Conservation (phyloP, 2,113 vertebrate species). For the Nipponia nippon region DNA sequence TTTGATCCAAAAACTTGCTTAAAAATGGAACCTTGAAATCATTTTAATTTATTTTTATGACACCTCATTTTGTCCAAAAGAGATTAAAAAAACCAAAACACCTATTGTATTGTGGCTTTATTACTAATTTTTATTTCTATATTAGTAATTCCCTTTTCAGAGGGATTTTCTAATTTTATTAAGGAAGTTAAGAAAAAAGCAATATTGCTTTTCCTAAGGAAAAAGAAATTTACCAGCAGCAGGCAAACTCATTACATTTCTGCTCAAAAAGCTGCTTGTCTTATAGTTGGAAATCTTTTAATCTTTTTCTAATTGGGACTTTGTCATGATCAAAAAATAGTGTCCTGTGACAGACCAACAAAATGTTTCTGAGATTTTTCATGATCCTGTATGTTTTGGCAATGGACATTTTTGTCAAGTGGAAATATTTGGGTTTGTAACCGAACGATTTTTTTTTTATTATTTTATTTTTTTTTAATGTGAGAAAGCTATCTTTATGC, state of each 20-base stretch:
- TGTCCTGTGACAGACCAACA: neutral
- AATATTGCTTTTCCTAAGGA: neutral
- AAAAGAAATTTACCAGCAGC: neutral
- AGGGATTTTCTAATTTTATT: neutral
- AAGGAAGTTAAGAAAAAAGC: neutral
- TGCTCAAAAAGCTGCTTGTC: neutral
- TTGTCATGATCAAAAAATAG: neutral
- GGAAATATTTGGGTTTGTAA: neutral
- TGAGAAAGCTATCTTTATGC: neutral
- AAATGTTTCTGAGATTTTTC: neutral
- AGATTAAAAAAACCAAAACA: neutral
- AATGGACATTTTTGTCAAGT: neutral
- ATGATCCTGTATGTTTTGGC: neutral
- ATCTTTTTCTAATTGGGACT: neutral
- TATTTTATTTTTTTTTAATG: neutral
- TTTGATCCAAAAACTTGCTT: neutral
- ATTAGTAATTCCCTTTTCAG: neutral
- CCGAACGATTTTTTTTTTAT: neutral
- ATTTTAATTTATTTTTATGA: neutral
- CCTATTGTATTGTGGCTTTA: neutral
- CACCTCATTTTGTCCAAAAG: neutral
- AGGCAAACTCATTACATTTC: neutral
- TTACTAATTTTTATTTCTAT: neutral
- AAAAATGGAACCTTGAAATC: neutral
- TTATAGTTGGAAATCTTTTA: neutral